A percentile compares a stretch with the other conserved stretches of the same genome.
Conservation (phyloP, 2,113 vertebrate species). For the Mionectes macconnelli region DNA sequence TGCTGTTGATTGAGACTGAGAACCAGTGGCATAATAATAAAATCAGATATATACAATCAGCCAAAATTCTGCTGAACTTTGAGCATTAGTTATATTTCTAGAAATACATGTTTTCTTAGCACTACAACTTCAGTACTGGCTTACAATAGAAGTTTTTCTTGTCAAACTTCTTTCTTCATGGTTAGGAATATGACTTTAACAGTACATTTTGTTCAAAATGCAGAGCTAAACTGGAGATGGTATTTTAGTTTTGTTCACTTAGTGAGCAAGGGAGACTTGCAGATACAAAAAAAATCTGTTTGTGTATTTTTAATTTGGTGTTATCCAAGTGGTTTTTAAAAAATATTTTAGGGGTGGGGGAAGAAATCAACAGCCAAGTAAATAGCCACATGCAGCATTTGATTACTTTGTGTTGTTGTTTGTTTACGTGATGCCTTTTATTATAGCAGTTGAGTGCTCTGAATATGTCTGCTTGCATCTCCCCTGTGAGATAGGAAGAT, state of each 20-base stretch:
- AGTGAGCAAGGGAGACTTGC: not conserved
- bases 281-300: not conserved
- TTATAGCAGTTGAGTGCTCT: not conserved
- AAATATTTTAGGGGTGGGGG: not conserved
- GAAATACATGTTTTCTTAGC: not conserved
- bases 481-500: not conserved
- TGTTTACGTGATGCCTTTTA: not conserved
- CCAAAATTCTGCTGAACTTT: not conserved
- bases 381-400: not conserved
- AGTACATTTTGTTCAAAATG: not conserved
- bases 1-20: not conserved
- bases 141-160: not conserved
- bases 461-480: not conserved
- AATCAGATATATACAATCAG: not conserved
- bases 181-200: not conserved
- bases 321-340: not conserved
- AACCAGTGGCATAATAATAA: not conserved
- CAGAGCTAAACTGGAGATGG: not conserved
- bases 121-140: not conserved
- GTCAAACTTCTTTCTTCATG: not conserved
- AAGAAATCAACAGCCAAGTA: not conserved
- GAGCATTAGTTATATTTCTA: not conserved
- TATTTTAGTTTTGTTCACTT: not conserved
- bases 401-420: not conserved
- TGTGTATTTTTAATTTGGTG: not conserved